Conservation (phyloP, 2,888 invertebrate species). For the Tridacna crocea region DNA sequence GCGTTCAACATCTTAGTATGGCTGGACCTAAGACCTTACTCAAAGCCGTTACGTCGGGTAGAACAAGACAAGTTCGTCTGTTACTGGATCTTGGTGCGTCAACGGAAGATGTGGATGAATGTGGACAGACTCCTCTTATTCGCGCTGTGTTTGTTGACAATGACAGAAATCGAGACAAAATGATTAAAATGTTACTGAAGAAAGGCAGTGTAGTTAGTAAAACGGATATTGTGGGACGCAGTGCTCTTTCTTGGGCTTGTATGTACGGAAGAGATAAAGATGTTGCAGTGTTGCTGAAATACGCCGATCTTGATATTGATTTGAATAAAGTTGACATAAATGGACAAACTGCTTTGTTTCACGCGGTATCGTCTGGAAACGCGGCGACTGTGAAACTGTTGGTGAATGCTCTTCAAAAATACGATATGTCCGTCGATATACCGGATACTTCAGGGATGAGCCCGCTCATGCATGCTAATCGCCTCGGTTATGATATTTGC, state of each 20-base stretch:
- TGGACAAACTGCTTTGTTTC: slow-evolving; percentile 69
- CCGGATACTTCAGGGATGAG: slow-evolving; percentile 62
- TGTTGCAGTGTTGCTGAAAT: slow-evolving; percentile 60
- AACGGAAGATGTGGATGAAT: slow-evolving; percentile 63
- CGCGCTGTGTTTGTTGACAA: slow-evolving; percentile 65
- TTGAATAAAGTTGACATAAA: slow-evolving; percentile 67
- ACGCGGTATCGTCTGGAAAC: slow-evolving; percentile 70
- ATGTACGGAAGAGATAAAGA: slow-evolving; percentile 66
- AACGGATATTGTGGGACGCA: slow-evolving; percentile 67
- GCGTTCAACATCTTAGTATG: slow-evolving; percentile 16
- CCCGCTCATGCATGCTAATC: slow-evolving; percentile 68
- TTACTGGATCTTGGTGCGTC: slow-evolving; percentile 62
- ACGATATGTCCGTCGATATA: slow-evolving; percentile 63
- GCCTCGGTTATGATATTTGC: slow-evolving; percentile 69
- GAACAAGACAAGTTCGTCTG: slow-evolving; percentile 66
- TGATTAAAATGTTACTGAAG: slow-evolving; percentile 61
- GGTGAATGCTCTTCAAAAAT: slow-evolving; percentile 59
- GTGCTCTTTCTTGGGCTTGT: slow-evolving; percentile 69
- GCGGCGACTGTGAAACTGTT: slow-evolving; percentile 69
- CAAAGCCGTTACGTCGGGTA: slow-evolving; percentile 68
- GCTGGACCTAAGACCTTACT: slow-evolving; percentile 58
- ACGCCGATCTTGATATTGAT: slow-evolving; percentile 68
- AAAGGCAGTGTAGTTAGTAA: slow-evolving; percentile 60
- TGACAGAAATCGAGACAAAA: slow-evolving; percentile 55
- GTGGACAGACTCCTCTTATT: slow-evolving; percentile 70